These are phyloP conservation scores for Spondyliosoma cantharus DNA, from an alignment of 2,797 vertebrate genomes.

Conservation along the genomic window DNA sequence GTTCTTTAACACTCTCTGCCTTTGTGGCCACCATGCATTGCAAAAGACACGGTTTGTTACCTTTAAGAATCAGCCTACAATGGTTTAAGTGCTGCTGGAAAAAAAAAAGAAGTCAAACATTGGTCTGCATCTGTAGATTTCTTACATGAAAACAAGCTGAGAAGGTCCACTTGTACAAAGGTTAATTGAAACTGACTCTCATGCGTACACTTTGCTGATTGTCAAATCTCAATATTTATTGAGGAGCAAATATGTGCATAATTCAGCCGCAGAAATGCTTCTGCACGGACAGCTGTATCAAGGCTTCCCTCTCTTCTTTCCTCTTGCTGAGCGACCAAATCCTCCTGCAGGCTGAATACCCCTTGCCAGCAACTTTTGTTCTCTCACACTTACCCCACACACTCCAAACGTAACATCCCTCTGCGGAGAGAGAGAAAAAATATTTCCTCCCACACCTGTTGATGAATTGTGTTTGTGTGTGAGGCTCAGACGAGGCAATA, in stretches of 20 bases:
- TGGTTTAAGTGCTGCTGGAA: slow-evolving; percentile 35
- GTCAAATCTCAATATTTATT: slow-evolving; percentile 29
- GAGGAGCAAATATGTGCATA: slow-evolving; percentile 39
- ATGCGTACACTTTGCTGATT: slow-evolving; percentile 34
- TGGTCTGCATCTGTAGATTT: slow-evolving; percentile 23
- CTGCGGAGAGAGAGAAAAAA: slow-evolving; percentile 45
- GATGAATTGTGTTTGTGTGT: slow-evolving; percentile 74
- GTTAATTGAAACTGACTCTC: slow-evolving; percentile 24
- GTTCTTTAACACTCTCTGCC: slow-evolving; percentile 36
- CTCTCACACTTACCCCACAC: slow-evolving; percentile 69
- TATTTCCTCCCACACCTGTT: slow-evolving; percentile 79
- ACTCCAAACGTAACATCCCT: slow-evolving; percentile 74
- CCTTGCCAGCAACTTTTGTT: slow-evolving; percentile 75
- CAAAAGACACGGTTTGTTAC: slow-evolving; percentile 40
- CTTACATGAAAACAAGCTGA: slow-evolving; percentile 29
- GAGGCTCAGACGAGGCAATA: slow-evolving; percentile 50
- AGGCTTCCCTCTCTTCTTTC: slow-evolving; percentile 62
- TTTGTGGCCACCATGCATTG: slow-evolving; percentile 37
- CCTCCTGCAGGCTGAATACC: slow-evolving; percentile 73
- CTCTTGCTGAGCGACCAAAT: slow-evolving; percentile 61
- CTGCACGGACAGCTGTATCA: slow-evolving; percentile 52
- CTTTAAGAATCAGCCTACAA: slow-evolving; percentile 43
- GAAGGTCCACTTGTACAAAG: slow-evolving; percentile 27
- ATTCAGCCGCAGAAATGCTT: slow-evolving; percentile 58
- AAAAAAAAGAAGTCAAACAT: slow-evolving; percentile 16